These are phyloP conservation scores for Aspidiotus rigidus DNA, from an alignment of 2,888 invertebrate species.

Conservation along the genomic window DNA sequence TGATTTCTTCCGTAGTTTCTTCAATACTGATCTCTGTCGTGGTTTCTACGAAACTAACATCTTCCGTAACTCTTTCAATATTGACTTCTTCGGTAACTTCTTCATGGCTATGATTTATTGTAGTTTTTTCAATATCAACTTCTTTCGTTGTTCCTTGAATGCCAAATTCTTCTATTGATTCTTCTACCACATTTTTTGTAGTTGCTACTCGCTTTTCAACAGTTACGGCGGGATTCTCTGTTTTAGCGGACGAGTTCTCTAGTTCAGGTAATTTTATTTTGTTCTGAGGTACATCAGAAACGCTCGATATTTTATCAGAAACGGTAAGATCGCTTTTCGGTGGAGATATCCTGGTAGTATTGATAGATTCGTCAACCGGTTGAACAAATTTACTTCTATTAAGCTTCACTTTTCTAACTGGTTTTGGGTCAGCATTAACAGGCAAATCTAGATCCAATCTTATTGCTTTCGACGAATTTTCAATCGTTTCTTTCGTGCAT, in stretches of 20 bases:
- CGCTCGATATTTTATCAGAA: too few species aligned
- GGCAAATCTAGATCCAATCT: not conserved
- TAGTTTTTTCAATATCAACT: not conserved
- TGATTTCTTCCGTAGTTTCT: not conserved
- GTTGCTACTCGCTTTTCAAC: too few species aligned
- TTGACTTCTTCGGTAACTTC: not conserved
- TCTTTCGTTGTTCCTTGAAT: slow-evolving; percentile 1
- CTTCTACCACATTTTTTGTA: not conserved
- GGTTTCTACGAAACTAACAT: too few species aligned
- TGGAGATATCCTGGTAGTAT: not conserved
- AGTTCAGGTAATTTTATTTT: too few species aligned
- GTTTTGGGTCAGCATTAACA: not conserved
- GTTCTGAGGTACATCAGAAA: too few species aligned
- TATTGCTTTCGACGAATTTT: not conserved
- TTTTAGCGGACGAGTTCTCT: too few species aligned
- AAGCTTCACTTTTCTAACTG: slow-evolving; percentile 18
- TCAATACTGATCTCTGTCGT: not conserved
- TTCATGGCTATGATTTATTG: not conserved
- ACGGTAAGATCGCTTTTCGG: not conserved
- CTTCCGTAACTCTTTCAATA: not conserved
- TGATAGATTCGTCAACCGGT: slow-evolving; percentile 16
- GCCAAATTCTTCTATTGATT: not conserved
- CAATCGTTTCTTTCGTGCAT: too few species aligned
- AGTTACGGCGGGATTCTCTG: too few species aligned
- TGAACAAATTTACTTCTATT: slow-evolving; percentile 21